Base-by-base conservation (phyloP, 2,113 vertebrate genomes). In the Acinonyx jubatus region DNA sequence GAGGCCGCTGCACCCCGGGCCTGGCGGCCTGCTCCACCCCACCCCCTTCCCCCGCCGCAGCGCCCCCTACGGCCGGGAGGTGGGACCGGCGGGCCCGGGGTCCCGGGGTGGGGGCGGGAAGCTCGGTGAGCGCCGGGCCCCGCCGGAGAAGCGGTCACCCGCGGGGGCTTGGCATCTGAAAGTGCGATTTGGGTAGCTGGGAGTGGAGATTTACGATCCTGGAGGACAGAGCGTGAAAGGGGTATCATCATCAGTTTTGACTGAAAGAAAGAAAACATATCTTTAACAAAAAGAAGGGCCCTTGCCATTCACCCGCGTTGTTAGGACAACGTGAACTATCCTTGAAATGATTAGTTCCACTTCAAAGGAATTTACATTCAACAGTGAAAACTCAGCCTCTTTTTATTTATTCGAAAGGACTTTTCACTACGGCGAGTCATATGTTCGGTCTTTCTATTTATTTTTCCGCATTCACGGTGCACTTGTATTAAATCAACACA, bases 271-370 rank as follows among this genome's bases (percentile, higher is more conserved):
- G 99, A 99, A 99, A 99, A 99, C 99, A 99, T 99, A 99, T 99
- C 99, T 99, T 98, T 99, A 99, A 99, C 99, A 99, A 99, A 99
- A 99, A 99, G 99, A 98, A 94, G 99, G 99, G 99, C 99, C 99
- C 99, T 99, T 99, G 99, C 99, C 99, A 99, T 99, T 99, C 99
- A 99, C 99, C 99, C 98, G 99, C 99, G 99, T 99, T 99, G 99
- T 99, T 99, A 99, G 99, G 99, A 99, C 99, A 99, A 99, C 99
- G 99, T 99, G 99, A 99, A 99, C 99, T 99, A 99, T 99, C 99
- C 99, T 99, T 99, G 99, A 99, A 99, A 99, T 99, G 99, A 99
- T 99, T 99, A 99, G 99, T 99, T 99, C 99, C 99, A 99, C 99
- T 99, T 99, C 99, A 99, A 99, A 99, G 99, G 99, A 99, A 99